These are phyloP conservation scores for Hycleus cichorii DNA, from an alignment of 1,140 invertebrate genomes.

Conservation along the genomic window DNA sequence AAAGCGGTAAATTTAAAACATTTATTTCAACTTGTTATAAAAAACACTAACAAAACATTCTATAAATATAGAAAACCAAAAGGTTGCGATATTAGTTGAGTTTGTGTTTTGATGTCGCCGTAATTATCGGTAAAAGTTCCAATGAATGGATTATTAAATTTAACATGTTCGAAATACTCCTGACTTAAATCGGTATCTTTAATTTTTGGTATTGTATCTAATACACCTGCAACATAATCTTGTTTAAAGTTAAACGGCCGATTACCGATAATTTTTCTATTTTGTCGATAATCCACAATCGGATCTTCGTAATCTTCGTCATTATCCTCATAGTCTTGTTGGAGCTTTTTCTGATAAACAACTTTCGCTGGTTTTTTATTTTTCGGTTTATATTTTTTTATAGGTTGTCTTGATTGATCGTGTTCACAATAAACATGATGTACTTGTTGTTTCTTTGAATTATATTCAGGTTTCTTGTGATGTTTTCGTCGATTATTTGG, in stretches of 20 bases:
- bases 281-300: not conserved
- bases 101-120: slow-evolving; percentile 2
- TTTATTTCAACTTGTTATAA: not conserved
- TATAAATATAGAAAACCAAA: not conserved
- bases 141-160: not conserved
- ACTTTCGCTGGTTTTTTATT: not conserved
- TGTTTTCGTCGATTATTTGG: not conserved
- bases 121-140: not conserved
- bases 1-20: not conserved
- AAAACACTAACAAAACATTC: too few relatives aligned
- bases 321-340: not conserved
- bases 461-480: not conserved
- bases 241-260: not conserved
- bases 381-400: not conserved
- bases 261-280: slow-evolving; percentile 2
- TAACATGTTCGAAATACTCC: not conserved
- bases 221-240: slow-evolving; percentile 9
- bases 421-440: not conserved
- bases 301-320: not conserved
- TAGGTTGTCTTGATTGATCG: not conserved
- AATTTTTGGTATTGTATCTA: slow-evolving; percentile 7
- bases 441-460: not conserved
- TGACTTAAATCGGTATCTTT: not conserved
- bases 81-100: not conserved
- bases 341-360: not conserved